A percentile compares a stretch with the other conserved stretches of the same genome.
phyloP scores from a whole-genome alignment of 1,140 invertebrate species.

The Mya arenaria region DNA sequence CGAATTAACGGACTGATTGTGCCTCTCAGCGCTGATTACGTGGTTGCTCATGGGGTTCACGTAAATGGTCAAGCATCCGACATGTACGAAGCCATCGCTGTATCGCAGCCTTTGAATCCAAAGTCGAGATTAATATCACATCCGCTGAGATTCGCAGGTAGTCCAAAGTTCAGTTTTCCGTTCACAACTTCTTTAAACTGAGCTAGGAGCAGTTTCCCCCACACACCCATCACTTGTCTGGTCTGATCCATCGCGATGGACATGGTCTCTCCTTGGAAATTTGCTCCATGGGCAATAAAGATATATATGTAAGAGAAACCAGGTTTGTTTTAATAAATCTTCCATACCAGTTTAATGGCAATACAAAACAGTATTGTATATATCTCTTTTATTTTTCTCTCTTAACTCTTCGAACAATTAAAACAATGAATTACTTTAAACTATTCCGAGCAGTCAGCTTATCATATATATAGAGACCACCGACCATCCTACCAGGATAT shows the following conservation, averaged over 20 bases:
- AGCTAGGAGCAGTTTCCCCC: conserved; percentile 43
- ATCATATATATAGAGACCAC: too few relatives aligned
- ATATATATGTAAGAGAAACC: too few relatives aligned
- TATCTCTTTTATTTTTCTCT: too few relatives aligned
- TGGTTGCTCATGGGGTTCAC: conserved; percentile 53
- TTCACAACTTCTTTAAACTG: conserved; percentile 46
- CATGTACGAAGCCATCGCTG: conserved; percentile 47
- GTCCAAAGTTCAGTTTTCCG: conserved; percentile 32
- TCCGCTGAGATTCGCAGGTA: conserved; percentile 38
- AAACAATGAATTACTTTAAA: too few relatives aligned
- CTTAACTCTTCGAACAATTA: too few relatives aligned
- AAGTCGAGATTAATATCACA: conserved; percentile 35
- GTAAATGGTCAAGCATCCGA: conserved; percentile 22
- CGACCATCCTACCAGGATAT: too few relatives aligned
- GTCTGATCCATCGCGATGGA: conserved; percentile 45
- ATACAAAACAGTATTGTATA: too few relatives aligned
- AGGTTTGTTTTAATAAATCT: too few relatives aligned
- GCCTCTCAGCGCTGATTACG: conserved; percentile 35
- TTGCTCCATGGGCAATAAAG: conserved; percentile 34
- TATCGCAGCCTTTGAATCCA: conserved; percentile 46
- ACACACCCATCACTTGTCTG: conserved; percentile 33
- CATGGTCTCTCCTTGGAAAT: conserved; percentile 44
- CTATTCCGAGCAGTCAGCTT: too few relatives aligned
- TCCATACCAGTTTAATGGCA: too few relatives aligned
- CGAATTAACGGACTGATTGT: conserved; percentile 48